These are phyloP conservation scores for Lysiphlebus fabarum DNA, from an alignment of 1,140 invertebrate species.

Conservation along the genomic window DNA sequence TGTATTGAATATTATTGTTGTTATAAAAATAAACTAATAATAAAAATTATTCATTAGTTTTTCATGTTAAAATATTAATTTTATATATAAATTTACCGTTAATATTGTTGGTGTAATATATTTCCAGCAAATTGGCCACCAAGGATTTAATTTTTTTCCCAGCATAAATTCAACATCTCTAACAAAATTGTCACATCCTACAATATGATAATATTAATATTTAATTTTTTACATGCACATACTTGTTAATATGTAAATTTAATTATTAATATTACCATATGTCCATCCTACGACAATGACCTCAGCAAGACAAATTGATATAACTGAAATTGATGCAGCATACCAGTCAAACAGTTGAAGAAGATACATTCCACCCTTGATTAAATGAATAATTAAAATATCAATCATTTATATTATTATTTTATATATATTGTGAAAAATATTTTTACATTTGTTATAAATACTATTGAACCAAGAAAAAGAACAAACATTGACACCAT, in stretches of 20 bases:
- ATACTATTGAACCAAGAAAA: conserved; percentile 66
- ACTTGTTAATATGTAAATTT: not conserved
- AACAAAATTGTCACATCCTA: conserved; percentile 64
- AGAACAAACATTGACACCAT: conserved; percentile 57
- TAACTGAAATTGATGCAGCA: conserved; percentile 73
- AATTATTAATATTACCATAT: conserved; percentile 60
- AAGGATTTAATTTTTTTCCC: conserved; percentile 62
- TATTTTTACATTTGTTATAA: conserved; percentile 68
- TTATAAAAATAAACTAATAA: conserved; percentile 61
- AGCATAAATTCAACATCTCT: conserved; percentile 79
- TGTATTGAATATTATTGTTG: conserved; percentile 59
- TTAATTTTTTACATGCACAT: not conserved
- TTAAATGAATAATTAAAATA: conserved; percentile 33
- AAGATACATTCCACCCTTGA: conserved; percentile 88
- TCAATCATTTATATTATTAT: no score
- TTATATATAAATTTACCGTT: conserved; percentile 60
- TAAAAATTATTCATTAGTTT: conserved; percentile 24
- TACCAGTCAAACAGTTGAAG: conserved; percentile 89
- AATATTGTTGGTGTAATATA: conserved; percentile 73
- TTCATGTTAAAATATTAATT: no score
- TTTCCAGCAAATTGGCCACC: conserved; percentile 78
- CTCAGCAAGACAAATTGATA: conserved; percentile 71
- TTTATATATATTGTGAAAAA: conserved; percentile 6
- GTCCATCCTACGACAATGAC: conserved; percentile 71
- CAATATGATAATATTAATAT: conserved; percentile 15